Base-by-base conservation (phyloP, 1,140 invertebrate species). In the Drosophila azteca region DNA sequence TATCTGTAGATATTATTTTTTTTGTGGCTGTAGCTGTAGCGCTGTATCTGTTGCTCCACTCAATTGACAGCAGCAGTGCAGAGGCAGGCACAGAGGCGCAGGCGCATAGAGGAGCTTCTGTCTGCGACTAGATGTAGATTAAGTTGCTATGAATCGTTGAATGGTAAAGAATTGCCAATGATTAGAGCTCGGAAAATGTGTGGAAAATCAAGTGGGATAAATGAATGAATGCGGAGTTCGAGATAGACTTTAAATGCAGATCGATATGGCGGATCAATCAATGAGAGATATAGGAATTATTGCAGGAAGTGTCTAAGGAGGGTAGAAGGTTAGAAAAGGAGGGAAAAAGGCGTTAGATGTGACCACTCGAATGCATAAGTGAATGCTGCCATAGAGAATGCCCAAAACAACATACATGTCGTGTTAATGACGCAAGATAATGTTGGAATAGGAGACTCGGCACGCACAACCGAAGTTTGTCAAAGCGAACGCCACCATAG, bases 41-140 rank as follows among this genome's bases (percentile, higher is more conserved):
- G 5, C 59, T 53, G 35, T 29, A 57, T 65, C 43, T 78, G 64
- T 55, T 35, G 35, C 76, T 76, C 68, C 82, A 65, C 78, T 61
- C 58, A 71, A 80, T 78, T 87, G 81, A 81, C 81, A 75, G 75
- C 45, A 59, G 59, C 24, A 26, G 24, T 4, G 24, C 24, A 20
- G 17, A 20, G 17, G 17, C 17, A 20, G 17, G 17, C 17, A 20
- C 17, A 20, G 17, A 26, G 2, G 24, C 71, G 54, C 71, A 61
- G 54, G 82, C 62, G 73, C 77, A 71, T 77, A 75, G 66, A 1
- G 35, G 41, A 31, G 31, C 66, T 48, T 50, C 61, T 68, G 52
- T 59, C 58, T 63, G 13, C 44, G 26, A 46, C 29, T 13, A 39
- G 62, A 24, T 51, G 61, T 31, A 55, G 70, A 84, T 84, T 71